Base-by-base conservation (phyloP, 2,113 vertebrate genomes). In the Etheostoma spectabile region DNA sequence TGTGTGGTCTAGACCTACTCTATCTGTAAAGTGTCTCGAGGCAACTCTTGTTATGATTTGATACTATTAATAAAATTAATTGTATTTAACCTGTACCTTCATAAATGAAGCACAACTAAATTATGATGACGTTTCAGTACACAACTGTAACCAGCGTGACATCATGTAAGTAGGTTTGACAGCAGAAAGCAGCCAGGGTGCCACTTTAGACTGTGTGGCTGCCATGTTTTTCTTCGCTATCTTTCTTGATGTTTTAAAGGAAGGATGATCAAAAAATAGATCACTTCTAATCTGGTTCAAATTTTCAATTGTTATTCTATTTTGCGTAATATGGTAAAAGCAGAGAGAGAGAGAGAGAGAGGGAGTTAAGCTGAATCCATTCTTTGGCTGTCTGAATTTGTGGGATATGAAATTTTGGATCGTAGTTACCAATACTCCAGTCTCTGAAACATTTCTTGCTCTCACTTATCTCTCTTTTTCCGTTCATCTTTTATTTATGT, bases 401-500 rank as follows among this genome's bases (percentile, higher is more conserved):
- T 42, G 13, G 13, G n/a, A 63, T 19, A 4, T 24, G 1, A 45
- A 15, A 21, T 30, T 62, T 62, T 52, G 27, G 38, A 30, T 30
- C 30, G 49, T 51, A 67, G 15, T 27, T 18, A 6, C 15, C 14
- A 27, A n/a, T 35, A n/a, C 53, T 63, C 11, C 27, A 15, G 15
- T 22, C 19, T 14, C 42, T 19, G 49, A 27, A 2, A 3, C 19
- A 19, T 75, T 88, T 85, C 33, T 69, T 46, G 14, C n/a, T 46
- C 35, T 49, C 12, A 3, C 7, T 51, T 45, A 75, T 56, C 46
- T 61, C 19, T 49, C 11, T 2, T 53, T 27, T 82, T 52, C 27
- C 14, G 2, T 19, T 53, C 18, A 19, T 85, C 59, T 78, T 56
- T 61, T 63, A 22, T 78, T 56, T 27, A 65, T 56, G 7, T 46